phyloP scores from a whole-genome alignment of 2,113 vertebrate species.

The Lutjanus erythropterus region DNA sequence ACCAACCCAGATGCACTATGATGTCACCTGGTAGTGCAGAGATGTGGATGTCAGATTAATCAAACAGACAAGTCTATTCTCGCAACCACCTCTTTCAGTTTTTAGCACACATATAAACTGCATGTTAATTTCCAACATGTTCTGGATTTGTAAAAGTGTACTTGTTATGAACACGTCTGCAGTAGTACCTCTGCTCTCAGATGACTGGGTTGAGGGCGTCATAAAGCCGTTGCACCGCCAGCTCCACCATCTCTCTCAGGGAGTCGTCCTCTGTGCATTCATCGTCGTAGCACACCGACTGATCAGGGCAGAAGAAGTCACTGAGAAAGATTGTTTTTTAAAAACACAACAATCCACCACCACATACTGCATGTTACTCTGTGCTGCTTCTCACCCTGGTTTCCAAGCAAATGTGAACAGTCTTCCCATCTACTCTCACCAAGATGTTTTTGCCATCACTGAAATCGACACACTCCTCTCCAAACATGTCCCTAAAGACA shows the following conservation, averaged over 20 bases:
- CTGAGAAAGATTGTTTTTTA: background rate
- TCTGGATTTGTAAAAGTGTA: background rate
- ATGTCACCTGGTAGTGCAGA: background rate
- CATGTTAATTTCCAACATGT: background rate
- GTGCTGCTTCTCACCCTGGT: constrained; percentile 87
- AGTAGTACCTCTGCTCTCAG: constrained; percentile 64
- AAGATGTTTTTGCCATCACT: constrained; percentile 86
- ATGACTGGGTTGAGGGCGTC: constrained; percentile 90
- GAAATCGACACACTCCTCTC: constrained; percentile 92
- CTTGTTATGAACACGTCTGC: background rate
- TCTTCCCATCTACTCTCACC: constrained; percentile 88
- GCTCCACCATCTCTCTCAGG: constrained; percentile 93
- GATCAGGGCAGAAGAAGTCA: constrained; percentile 40
- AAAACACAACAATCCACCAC: background rate
- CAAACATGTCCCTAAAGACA: constrained; percentile 93
- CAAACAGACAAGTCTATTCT: background rate
- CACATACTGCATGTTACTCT: background rate
- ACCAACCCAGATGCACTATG: background rate
- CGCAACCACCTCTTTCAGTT: background rate
- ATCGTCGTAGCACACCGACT: constrained; percentile 88
- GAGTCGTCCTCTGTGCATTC: constrained; percentile 90
- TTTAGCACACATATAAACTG: background rate
- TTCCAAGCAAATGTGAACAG: constrained; percentile 90
- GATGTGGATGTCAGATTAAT: background rate
- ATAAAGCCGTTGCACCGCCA: constrained; percentile 92